Conservation (phyloP, 2,113 vertebrate genomes). For the Piaya cayana region DNA sequence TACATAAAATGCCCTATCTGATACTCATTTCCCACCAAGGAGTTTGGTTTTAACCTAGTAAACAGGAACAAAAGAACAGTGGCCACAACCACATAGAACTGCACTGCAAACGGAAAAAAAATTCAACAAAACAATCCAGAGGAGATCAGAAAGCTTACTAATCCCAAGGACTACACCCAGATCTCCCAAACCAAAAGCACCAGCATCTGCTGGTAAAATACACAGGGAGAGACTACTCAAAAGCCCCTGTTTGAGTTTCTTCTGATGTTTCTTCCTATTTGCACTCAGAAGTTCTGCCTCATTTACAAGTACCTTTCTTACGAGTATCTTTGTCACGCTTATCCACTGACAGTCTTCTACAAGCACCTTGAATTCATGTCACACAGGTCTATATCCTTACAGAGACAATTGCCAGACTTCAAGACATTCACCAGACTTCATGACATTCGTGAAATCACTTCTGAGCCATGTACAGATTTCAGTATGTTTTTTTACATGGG, state of each 20-base stretch:
- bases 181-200: background rate
- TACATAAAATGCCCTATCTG: background rate
- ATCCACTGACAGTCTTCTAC: background rate
- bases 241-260: background rate
- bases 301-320: background rate
- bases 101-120: background rate
- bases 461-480: background rate
- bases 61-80: background rate
- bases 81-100: background rate
- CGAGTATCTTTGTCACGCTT: background rate
- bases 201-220: background rate
- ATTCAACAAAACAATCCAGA: background rate
- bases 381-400: background rate
- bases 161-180: background rate
- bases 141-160: background rate
- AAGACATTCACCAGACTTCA: background rate
- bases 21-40: background rate
- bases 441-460: background rate
- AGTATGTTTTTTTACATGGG: background rate
- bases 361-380: background rate
- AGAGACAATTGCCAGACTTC: background rate
- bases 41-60: background rate
- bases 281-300: background rate
- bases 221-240: background rate
- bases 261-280: accelerated